Percentiles rank a stretch among this genome's conserved stretches.
Evolutionary conservation across 2,113 vertebrate species (phyloP).

Genomic region (Sakesphorus luctuosus): DNA sequence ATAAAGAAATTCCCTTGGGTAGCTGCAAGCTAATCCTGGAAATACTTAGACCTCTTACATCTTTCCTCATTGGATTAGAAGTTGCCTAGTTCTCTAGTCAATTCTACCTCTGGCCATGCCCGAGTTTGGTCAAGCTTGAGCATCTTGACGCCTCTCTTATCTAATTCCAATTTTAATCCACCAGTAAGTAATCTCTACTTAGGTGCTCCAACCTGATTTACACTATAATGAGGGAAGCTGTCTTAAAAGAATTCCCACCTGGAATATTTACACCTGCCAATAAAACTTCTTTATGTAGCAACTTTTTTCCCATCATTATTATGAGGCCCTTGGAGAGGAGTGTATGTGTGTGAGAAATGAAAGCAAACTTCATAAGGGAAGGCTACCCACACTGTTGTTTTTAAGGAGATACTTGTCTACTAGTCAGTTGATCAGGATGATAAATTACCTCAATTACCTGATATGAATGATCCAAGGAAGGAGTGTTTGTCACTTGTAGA

Average conservation of each 20-base stretch:
- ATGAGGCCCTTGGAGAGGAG: background rate
- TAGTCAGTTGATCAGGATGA: background rate
- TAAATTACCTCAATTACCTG: background rate
- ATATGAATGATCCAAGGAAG: background rate
- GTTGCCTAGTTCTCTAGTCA: background rate
- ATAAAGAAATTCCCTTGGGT: background rate
- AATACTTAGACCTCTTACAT: background rate
- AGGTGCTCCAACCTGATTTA: background rate
- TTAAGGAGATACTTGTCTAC: background rate
- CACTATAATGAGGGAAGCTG: background rate
- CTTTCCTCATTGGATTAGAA: background rate
- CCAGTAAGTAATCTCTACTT: background rate
- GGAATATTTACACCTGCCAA: background rate
- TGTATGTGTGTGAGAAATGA: fast-evolving
- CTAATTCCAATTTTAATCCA: background rate
- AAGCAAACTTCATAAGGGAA: background rate
- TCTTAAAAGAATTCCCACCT: background rate
- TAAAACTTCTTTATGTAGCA: background rate
- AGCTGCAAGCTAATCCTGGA: background rate
- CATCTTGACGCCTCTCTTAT: background rate
- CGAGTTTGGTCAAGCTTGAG: background rate
- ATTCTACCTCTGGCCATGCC: background rate
- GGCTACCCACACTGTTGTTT: background rate
- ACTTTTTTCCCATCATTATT: background rate
- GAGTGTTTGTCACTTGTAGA: background rate